Conservation (phyloP, 2,888 invertebrate genomes). For the Rhagium mordax region DNA sequence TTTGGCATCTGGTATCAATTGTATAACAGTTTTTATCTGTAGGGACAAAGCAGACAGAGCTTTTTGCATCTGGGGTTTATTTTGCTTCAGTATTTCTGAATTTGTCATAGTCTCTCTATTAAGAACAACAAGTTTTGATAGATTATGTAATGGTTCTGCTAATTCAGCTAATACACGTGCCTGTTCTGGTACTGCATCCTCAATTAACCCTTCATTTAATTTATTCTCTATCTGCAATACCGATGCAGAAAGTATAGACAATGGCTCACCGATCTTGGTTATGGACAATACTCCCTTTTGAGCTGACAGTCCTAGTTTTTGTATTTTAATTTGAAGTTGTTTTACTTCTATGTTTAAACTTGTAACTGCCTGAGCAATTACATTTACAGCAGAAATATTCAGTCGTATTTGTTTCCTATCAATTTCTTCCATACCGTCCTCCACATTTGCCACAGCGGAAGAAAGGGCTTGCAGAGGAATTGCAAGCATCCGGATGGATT, state of each 20-base stretch:
- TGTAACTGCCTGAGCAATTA: slow-evolving; percentile 28
- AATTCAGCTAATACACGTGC: slow-evolving; percentile 29
- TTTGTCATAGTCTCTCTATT: slow-evolving; percentile 8
- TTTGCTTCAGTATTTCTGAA: slow-evolving; percentile 10
- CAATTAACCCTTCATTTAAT: background rate
- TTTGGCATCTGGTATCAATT: background rate
- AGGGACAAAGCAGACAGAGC: slow-evolving; percentile 30
- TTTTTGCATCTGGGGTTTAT: slow-evolving; percentile 15
- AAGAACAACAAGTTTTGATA: slow-evolving; percentile 11
- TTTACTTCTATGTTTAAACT: slow-evolving; percentile 38
- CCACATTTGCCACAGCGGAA: background rate
- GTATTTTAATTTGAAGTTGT: background rate
- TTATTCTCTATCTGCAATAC: slow-evolving; percentile 4
- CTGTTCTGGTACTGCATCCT: slow-evolving; percentile 37
- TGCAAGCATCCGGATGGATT: background rate
- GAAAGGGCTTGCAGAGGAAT: slow-evolving; percentile 17
- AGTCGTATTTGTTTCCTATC: background rate
- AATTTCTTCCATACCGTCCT: slow-evolving; percentile 5
- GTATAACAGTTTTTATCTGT: slow-evolving; percentile 10
- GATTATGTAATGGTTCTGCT: slow-evolving; percentile 36
- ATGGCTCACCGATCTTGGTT: slow-evolving; percentile 9
- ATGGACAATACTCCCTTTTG: slow-evolving; percentile 8
- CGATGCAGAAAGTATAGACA: slow-evolving; percentile 20
- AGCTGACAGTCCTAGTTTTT: background rate
- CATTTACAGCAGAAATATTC: slow-evolving; percentile 32